Base-by-base conservation (phyloP, 2,888 invertebrate genomes). In the Drosophila ezoana region DNA sequence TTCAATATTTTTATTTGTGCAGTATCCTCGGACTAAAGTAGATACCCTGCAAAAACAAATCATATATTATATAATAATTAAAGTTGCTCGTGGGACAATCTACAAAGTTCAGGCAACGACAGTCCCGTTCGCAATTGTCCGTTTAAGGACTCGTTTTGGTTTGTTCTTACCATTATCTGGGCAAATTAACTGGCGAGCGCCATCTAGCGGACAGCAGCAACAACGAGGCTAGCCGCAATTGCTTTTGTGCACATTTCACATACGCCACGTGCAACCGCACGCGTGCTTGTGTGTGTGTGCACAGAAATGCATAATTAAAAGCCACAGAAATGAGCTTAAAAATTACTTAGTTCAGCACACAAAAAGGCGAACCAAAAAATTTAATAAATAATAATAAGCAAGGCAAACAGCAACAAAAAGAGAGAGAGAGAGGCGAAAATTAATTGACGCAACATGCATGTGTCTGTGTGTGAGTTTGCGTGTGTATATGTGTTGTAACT, bases 261-360 rank as follows among this genome's bases (percentile, higher is more conserved):
- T 64, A 72, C 74, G 64, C 63, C 63, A 59, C 51, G 68, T 47
- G 33, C 28, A 38, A 18, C 23, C 16, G 49, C 41, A 49, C 32
- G 20, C 4, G 4, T 4, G 20, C 9, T 16, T 28, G 28, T 28
- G 8, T 23, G 3, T 28, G 37, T 44, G 40, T 75, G 72, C 44
- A 47, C 72, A 60, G 47, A 61, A 57, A 58, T 73, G 74, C 64
- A 76, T 79, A 79, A 76, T 74, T 75, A 75, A 85, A 71, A 62
- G 63, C 58, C 72, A 60, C 44, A 38, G 63, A 64, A 79, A 80
- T 85, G 63, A 79, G 86, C 76, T 76, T 61, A 82, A 81, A 86
- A 81, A 81, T 81, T 81, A 81, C 76, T 72, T 59, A 72, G 52
- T 47, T 44, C 40, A 52, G 49, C 40, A 38, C 45, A 43, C 40